A percentile compares a stretch with the other conserved stretches of the same genome.
These are phyloP conservation scores for Myotis daubentonii DNA, from an alignment of 2,797 vertebrate genomes.

Conservation along the genomic window DNA sequence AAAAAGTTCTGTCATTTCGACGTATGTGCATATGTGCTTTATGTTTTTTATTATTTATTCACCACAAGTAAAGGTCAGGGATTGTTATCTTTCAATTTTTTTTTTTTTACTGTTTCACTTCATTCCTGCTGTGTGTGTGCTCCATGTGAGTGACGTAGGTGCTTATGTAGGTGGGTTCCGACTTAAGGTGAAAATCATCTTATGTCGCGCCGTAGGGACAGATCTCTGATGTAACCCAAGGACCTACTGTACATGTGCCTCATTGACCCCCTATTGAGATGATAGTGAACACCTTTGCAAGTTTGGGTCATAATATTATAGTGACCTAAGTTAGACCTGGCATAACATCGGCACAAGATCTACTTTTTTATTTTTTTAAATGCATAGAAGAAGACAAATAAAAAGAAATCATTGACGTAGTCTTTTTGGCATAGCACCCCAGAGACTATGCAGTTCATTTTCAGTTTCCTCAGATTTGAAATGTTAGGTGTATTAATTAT, in stretches of 20 bases:
- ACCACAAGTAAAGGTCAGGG: too few relatives aligned
- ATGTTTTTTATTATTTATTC: too few relatives aligned
- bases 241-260: too few relatives aligned
- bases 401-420: background rate
- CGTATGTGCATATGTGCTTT: too few relatives aligned
- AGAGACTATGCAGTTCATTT: background rate
- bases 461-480: slow-evolving; percentile 21
- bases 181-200: too few relatives aligned
- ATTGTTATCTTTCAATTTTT: too few relatives aligned
- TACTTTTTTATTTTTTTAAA: background rate
- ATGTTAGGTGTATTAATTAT: slow-evolving; percentile 5
- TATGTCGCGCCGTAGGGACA: rapidly evolving
- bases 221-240: too few relatives aligned
- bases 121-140: too few relatives aligned
- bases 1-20: too few relatives aligned
- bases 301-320: background rate
- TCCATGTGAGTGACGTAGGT: too few relatives aligned
- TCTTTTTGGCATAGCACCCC: background rate
- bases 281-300: background rate
- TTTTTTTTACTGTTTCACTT: too few relatives aligned
- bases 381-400: background rate
- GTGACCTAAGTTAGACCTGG: background rate
- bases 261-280: background rate
- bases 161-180: too few relatives aligned
- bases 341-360: background rate